Base-by-base conservation (phyloP, 1,140 invertebrate genomes). In the Scaptomyza hsui region DNA sequence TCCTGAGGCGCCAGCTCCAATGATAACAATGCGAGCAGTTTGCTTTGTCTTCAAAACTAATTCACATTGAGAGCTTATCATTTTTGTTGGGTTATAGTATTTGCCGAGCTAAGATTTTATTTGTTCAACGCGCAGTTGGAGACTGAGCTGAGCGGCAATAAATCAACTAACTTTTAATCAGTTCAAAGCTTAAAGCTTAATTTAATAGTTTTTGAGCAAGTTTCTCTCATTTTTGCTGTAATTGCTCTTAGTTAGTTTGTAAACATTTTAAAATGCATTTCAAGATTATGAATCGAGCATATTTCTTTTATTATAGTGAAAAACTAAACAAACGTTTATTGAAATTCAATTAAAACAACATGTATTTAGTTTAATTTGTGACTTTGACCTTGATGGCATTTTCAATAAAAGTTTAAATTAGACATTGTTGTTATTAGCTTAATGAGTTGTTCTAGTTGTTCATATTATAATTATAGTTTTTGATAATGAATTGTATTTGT, bases 1-100 rank as follows among this genome's bases (percentile, higher is more conserved):
- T 7, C 94, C 94, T 0, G 94, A 89, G 6, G 91, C 85, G 1
- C 94, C 94, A 0, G 93, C 93, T 35, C 94, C 94, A 19, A 95
- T 86, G 45, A 95, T 92, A 0, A 94, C 82, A 18, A 94, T 88
- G 10, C 63, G 65, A 3, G 82, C 75, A 0, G 79, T 89, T 47
- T 72, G 70, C 55, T 80, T 85, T 1, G 60, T 74, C 35, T 63
- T 63, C 1, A 9, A 10, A 2, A 26, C 52, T 12, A 19, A 2
- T 15, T 13, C 4, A 9, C 18, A 4, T 37, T 18, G 18, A 6
- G 32, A 52, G 21, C 32, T 62, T 47, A 52, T 62, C 26, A 29
- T 18, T 19, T n/a, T 35, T 2, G 35, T 12, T 10, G 29, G 3
- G 7, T 10, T 19, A 29, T 51, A 2, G 26, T 29, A 18, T 39